Conservation (phyloP, 2,888 invertebrate species). For the Mesopsocus fuscifrons region DNA sequence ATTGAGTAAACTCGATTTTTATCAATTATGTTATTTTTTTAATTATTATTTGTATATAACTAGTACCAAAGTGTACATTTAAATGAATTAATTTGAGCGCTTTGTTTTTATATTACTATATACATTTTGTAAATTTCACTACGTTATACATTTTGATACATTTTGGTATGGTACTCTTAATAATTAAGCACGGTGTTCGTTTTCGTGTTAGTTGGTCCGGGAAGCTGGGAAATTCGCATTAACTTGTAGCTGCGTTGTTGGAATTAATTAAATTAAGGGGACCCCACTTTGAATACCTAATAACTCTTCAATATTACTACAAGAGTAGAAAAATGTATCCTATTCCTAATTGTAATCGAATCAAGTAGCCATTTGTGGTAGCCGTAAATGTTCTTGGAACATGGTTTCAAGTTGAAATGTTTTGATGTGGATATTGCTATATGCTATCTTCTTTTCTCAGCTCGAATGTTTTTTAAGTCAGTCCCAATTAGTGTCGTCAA, state of each 20-base stretch:
- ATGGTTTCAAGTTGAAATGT: too few relatives aligned
- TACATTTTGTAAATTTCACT: slow-evolving; percentile 7
- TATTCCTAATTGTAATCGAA: not conserved
- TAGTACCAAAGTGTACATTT: not conserved
- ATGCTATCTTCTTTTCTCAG: not conserved
- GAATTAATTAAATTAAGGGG: not conserved
- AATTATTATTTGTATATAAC: slow-evolving; percentile 8
- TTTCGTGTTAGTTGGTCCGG: not conserved
- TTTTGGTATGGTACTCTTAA: not conserved
- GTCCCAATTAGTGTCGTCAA: too few relatives aligned
- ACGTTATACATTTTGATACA: slow-evolving; percentile 1
- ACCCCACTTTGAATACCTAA: not conserved
- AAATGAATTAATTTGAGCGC: slow-evolving; percentile 5
- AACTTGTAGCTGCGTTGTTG: not conserved
- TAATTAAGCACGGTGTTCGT: not conserved
- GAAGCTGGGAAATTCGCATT: not conserved
- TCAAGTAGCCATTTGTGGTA: not conserved
- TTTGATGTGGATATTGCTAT: not conserved
- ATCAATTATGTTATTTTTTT: slow-evolving; percentile 4
- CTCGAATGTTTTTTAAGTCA: too few relatives aligned
- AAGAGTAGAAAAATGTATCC: not conserved
- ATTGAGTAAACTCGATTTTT: slow-evolving; percentile 2
- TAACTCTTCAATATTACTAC: not conserved
- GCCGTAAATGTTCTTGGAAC: not conserved
- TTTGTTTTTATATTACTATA: slow-evolving; percentile 9